Base-by-base conservation (phyloP, 1,140 invertebrate species). In the Drosophila subobscura region DNA sequence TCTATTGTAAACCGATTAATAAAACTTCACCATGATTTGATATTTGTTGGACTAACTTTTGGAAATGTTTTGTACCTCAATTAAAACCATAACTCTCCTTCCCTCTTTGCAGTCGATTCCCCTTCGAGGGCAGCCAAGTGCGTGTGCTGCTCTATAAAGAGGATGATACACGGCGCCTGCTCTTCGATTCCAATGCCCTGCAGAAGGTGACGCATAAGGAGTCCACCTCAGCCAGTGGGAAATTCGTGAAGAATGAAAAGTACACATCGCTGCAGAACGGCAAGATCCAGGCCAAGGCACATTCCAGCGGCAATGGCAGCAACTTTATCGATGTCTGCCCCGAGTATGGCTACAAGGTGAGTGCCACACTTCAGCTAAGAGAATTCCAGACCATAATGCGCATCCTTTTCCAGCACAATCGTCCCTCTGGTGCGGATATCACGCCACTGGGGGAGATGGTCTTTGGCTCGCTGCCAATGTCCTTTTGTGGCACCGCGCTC, bases 381-480 rank as follows among this genome's bases (percentile, higher is more conserved):
- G n/a, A 22, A 41, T 2, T 3, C 0, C 5, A 6, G n/a, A 27
- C 0, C 12, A 5, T 46, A 47, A 56, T 47, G 12, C 3, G 20
- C 3, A 8, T 37, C 20, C 52, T 44, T 81, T 75, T 85, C 8
- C 81, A 94, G 94, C 93, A 93, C 79, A 93, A 93, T 81, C 93
- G 93, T 51, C 93, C 94, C 74, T 92, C 93, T 70, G 92, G 94
- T 46, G 46, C 81, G n/a, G 96, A 97, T 91, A 94, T 95, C 12
- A 94, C 93, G 60, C 92, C 95, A 33, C 92, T 98, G 72, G 95
- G 96, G 72, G 97, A 98, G 93, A 96, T 98, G 95, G 95, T 97
- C 76, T 98, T 98, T 91, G 97, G 97, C 3, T 95, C 96, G 3
- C 96, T 97, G 27, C 95, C 96, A 0, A 96, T 98, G 95, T 96